A percentile compares a stretch with the other conserved stretches of the same genome.
phyloP scores from a whole-genome alignment of 2,888 invertebrate genomes.

The Plagodis dolabraria region DNA sequence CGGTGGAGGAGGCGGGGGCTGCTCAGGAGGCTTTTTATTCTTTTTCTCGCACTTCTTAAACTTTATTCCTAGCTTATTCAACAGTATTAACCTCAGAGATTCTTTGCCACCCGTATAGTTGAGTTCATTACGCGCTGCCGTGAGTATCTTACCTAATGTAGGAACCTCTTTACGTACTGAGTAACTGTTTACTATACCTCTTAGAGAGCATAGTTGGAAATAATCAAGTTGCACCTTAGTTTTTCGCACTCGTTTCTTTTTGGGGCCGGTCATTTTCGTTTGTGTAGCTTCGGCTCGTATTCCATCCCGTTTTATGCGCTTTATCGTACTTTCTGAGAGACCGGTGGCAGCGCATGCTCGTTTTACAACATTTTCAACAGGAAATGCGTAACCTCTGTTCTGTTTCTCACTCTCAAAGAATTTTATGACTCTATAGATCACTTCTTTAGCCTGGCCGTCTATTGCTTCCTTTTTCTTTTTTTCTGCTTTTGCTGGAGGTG shows the following conservation, averaged over 20 bases:
- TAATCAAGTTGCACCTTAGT: constrained; percentile 77
- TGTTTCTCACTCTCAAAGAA: constrained; percentile 81
- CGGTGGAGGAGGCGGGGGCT: constrained; percentile 41
- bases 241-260: constrained; percentile 75
- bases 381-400: constrained; percentile 75
- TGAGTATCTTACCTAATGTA: constrained; percentile 74
- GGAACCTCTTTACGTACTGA: constrained; percentile 74
- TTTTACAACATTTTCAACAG: constrained; percentile 78
- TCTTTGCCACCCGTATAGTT: constrained; percentile 77
- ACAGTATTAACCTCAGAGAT: constrained; percentile 71
- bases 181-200: constrained; percentile 76
- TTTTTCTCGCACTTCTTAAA: constrained; percentile 81
- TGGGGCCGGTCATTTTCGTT: constrained; percentile 75
- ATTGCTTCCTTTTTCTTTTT: constrained; percentile 79
- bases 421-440: constrained; percentile 77
- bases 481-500: constrained; percentile 49
- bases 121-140: constrained; percentile 71
- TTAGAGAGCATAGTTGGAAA: constrained; percentile 71
- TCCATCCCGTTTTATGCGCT: constrained; percentile 75
- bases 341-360: constrained; percentile 77
- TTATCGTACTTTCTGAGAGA: constrained; percentile 75
- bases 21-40: constrained; percentile 71
- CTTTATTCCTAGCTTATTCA: constrained; percentile 78
- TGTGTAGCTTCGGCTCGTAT: constrained; percentile 74
- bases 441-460: constrained; percentile 76